phyloP scores from a whole-genome alignment of 64 coral and sea anemone genomes.

The Montipora efflorescens region DNA sequence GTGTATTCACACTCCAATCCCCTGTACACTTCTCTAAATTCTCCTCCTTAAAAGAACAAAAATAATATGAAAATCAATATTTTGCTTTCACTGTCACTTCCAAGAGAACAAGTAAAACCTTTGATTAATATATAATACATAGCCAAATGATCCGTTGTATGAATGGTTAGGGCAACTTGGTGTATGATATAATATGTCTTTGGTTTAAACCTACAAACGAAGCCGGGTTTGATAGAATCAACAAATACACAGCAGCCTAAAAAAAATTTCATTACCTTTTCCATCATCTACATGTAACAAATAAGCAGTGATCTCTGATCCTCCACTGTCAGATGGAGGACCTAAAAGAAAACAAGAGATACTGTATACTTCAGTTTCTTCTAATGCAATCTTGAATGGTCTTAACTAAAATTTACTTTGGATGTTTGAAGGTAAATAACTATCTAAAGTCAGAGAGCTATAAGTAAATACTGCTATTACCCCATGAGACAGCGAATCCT shows the following conservation, averaged over 20 bases:
- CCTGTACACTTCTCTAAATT: constrained; percentile 81
- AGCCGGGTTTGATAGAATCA: no score
- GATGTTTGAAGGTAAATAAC: no score
- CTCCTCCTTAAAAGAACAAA: constrained; percentile 54
- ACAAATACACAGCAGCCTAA: no score
- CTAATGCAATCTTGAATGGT: no score
- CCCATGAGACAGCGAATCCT: constrained; percentile 73
- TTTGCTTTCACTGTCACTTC: no score
- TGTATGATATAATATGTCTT: no score
- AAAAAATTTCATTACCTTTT: constrained; percentile 55
- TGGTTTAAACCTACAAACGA: no score
- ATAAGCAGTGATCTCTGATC: constrained; percentile 66
- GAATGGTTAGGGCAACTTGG: no score
- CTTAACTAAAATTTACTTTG: no score
- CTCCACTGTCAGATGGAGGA: constrained; percentile 82
- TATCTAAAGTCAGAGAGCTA: neutral
- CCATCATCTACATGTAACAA: constrained; percentile 85
- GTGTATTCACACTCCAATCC: constrained; percentile 70
- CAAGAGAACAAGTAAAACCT: no score
- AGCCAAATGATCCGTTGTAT: no score
- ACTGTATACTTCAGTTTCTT: neutral
- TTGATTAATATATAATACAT: no score
- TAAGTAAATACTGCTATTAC: constrained; percentile 9
- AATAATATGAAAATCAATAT: neutral
- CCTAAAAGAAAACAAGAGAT: constrained; percentile 34